These are phyloP conservation scores for Vanessa atalanta DNA, from an alignment of 1,140 invertebrate genomes.

Conservation along the genomic window DNA sequence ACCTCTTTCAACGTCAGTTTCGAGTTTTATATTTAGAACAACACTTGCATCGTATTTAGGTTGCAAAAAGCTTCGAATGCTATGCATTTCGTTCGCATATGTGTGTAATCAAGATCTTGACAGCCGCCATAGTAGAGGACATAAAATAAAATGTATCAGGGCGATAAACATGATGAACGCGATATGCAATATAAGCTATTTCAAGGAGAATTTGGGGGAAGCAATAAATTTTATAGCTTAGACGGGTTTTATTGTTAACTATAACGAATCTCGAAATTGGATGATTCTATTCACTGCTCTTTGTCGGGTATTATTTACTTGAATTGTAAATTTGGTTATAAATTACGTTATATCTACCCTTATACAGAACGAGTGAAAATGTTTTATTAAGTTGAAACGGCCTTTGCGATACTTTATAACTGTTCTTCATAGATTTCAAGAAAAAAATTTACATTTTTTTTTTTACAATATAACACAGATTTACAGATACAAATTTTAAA, in stretches of 20 bases:
- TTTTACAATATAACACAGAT: no score
- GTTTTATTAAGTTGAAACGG: background rate
- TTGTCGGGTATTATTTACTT: constrained; percentile 29
- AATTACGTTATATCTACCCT: constrained; percentile 6
- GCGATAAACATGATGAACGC: constrained; percentile 34
- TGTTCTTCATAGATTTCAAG: no score
- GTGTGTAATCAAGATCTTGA: constrained; percentile 27
- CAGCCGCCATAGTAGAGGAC: constrained; percentile 13
- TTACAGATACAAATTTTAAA: no score
- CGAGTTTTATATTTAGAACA: constrained; percentile 1
- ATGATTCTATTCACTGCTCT: constrained; percentile 23
- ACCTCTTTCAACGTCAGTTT: background rate
- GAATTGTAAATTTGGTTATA: constrained; percentile 35
- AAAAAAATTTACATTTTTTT: no score
- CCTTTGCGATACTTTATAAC: no score
- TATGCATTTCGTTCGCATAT: constrained; percentile 5
- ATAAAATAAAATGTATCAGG: constrained; percentile 34
- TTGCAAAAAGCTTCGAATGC: constrained; percentile 8
- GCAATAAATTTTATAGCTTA: constrained; percentile 35
- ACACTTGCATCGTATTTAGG: background rate
- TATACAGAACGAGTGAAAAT: background rate
- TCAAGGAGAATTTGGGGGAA: constrained; percentile 33
- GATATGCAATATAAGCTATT: constrained; percentile 39
- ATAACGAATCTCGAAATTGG: constrained; percentile 35
- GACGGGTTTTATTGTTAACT: constrained; percentile 40